Percentiles rank a stretch among this genome's conserved stretches.
Evolutionary conservation across 2,113 vertebrate species (phyloP).

Genomic region (Protomyctophum bolini): DNA sequence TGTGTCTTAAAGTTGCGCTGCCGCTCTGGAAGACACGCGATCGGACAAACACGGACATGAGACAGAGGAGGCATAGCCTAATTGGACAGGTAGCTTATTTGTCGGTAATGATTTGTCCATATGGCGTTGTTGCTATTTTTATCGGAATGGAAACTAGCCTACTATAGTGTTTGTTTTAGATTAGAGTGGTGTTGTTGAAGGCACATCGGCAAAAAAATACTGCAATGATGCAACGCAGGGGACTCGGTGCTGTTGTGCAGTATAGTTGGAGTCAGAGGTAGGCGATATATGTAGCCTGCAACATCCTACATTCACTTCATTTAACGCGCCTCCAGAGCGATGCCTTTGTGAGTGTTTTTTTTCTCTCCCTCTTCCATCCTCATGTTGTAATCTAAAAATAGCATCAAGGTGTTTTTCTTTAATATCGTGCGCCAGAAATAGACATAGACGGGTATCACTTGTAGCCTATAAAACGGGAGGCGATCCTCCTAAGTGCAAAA

Average conservation of each 20-base stretch:
- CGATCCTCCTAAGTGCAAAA: constrained; percentile 90
- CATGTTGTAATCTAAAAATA: constrained; percentile 99
- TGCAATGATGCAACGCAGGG: constrained; percentile 84
- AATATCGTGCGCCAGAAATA: constrained; percentile 99
- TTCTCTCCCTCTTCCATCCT: constrained; percentile 75
- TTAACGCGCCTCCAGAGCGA: constrained; percentile 87
- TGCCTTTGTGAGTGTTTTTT: constrained; percentile 91
- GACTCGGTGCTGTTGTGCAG: constrained; percentile 77
- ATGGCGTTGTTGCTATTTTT: constrained; percentile 44
- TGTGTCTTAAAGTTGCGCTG: constrained; percentile 75
- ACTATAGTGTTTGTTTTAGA: constrained; percentile 73
- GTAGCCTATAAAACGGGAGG: constrained; percentile 94
- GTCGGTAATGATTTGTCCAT: constrained; percentile 47
- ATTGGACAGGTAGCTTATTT: too few relatives aligned
- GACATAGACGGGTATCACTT: constrained; percentile 94
- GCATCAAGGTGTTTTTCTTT: constrained; percentile 93
- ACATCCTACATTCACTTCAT: constrained; percentile 88
- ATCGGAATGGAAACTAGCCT: constrained; percentile 58
- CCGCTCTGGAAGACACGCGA: constrained; percentile 53
- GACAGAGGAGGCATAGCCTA: too few relatives aligned
- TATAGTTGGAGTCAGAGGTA: too few relatives aligned
- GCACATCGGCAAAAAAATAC: constrained; percentile 74
- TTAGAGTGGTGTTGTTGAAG: constrained; percentile 65
- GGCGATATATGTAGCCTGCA: constrained; percentile 82
- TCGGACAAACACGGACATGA: too few relatives aligned